Evolutionary conservation across 1,140 invertebrate genomes (phyloP).

Genomic region (Whitmania pigra): DNA sequence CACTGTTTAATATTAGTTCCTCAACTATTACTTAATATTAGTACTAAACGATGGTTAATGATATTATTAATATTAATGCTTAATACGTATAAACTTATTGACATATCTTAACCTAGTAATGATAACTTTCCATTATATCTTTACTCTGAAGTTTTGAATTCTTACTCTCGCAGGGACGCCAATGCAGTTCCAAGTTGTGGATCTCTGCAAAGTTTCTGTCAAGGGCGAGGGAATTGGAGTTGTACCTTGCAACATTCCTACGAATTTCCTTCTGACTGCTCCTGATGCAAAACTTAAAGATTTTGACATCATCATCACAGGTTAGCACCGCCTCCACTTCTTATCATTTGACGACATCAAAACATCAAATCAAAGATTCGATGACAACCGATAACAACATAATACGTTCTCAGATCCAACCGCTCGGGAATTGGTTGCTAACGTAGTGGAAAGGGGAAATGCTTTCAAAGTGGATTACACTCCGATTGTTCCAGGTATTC

Average conservation of each 20-base stretch:
- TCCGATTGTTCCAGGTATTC: not conserved
- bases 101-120: no score
- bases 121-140: no score
- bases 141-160: no score
- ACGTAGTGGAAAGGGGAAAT: not conserved
- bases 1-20: slow-evolving; percentile 11
- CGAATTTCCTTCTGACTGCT: slow-evolving; percentile 69
- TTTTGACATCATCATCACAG: slow-evolving; percentile 56
- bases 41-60: no score
- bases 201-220: slow-evolving; percentile 32
- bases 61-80: no score
- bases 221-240: slow-evolving; percentile 29
- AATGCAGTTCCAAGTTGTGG: slow-evolving; percentile 32
- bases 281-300: slow-evolving; percentile 52
- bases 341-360: not conserved
- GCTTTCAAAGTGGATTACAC: slow-evolving; percentile 3
- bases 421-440: not conserved
- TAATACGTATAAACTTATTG: no score
- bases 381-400: not conserved
- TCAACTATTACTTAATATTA: not conserved
- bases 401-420: not conserved
- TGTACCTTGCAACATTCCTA: slow-evolving; percentile 73
- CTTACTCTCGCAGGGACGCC: not conserved
- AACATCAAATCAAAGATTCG: not conserved
- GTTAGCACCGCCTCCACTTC: slow-evolving; percentile 26